Evolutionary conservation across 2,113 vertebrate genomes (phyloP), one percentile per base, ranked within the genome.

Genomic region (Bubo bubo): DNA sequence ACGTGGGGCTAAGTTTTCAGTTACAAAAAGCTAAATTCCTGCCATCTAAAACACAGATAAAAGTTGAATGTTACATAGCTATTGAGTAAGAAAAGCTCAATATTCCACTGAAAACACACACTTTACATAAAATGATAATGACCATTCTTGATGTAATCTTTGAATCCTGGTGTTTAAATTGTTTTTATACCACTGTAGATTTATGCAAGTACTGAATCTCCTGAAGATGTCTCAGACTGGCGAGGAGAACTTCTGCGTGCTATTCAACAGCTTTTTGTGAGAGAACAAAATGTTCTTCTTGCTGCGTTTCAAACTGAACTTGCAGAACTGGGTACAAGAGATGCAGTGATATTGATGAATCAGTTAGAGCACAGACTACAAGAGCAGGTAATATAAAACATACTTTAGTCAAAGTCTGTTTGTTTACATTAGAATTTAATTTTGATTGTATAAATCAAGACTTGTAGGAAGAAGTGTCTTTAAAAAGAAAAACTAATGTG

Each of bases 241-340:
- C 97, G 99, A 63, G 97, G 97, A 19, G 98, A 99, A 97, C 98
- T 99, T 62, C 97, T 99, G 43, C 93, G 94, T n/a, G 98, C 99
- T 13, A 92, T 99, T 64, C 99, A 98, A 3, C 98, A 98, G 94
- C 98, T 99, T 92, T 99, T 99, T 80, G 71, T 97, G 79, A 97
- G 96, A 71, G 99, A 99, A 95, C 98, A 96, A 27, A 96, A 97
- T n/a, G 97, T 98, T 93, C 97, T 99, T 62, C 98, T 99, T 92
- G 98, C 97, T 28, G 91, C 96, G 1, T 98, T 99, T 93, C 98
- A 98, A 97, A 98, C 98, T 12, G 98, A 99, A 67, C 92, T 99
- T 93, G 97, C 98, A 66, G 95, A 98, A 86, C 79, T 98, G 86
- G 98, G 99, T 90, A 98, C 97, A 77, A 98, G 97, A 71, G 99